phyloP scores from a whole-genome alignment of 2,113 vertebrate species.

The Gobio gobio region DNA sequence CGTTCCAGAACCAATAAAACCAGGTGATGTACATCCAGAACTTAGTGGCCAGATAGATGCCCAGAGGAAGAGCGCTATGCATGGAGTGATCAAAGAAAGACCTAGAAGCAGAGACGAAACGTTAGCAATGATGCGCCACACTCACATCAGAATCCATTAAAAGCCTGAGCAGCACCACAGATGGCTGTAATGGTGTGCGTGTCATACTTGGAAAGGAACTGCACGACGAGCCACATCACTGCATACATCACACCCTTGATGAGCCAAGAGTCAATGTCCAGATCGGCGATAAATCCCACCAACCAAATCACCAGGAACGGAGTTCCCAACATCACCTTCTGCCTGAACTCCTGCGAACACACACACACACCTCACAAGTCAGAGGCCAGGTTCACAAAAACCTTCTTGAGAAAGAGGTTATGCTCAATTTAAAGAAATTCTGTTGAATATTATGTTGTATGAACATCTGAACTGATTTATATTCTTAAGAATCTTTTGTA shows the following conservation, averaged over 20 bases:
- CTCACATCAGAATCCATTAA: not conserved
- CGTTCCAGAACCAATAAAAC: conserved; percentile 99
- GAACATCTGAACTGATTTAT: too few species aligned
- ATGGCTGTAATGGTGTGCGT: not conserved
- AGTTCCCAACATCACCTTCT: conserved; percentile 99
- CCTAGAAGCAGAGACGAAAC: conserved; percentile 66
- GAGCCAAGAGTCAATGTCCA: conserved; percentile 97
- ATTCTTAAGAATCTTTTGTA: too few species aligned
- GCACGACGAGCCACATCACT: conserved; percentile 92
- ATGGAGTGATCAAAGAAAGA: conserved; percentile 99
- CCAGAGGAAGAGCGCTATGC: conserved; percentile 97
- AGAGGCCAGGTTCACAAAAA: not conserved
- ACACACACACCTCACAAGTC: not conserved
- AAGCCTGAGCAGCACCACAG: not conserved
- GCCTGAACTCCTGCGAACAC: conserved; percentile 89
- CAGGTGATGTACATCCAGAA: conserved; percentile 99
- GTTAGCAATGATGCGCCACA: not conserved
- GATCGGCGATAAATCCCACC: conserved; percentile 96
- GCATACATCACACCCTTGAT: conserved; percentile 97
- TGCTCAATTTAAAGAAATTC: too few species aligned
- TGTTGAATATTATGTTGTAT: too few species aligned
- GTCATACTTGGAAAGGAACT: conserved; percentile 98
- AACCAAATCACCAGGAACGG: conserved; percentile 99
- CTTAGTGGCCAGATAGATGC: conserved; percentile 98
- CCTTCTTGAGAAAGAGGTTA: not conserved